Conservation (phyloP, 2,113 vertebrate species). For the Epinephelus lanceolatus region DNA sequence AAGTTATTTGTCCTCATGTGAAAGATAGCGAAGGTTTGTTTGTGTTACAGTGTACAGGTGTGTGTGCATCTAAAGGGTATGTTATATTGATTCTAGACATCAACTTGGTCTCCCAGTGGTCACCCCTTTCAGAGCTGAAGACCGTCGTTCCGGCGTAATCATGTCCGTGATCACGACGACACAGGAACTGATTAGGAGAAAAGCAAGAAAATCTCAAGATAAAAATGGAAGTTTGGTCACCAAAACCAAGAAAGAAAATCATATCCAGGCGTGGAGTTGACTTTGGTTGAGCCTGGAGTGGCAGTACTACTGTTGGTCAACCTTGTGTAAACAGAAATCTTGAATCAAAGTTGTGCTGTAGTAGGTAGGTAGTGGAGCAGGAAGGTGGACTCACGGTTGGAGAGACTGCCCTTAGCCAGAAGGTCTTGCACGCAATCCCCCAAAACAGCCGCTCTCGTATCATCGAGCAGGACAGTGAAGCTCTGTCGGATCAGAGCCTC, state of each 20-base stretch:
- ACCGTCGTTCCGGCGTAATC: background rate
- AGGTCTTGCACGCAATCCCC: slow-evolving; percentile 42
- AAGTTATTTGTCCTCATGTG: background rate
- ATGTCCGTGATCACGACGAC: background rate
- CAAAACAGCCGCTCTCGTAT: background rate
- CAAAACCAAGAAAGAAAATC: slow-evolving; percentile 8
- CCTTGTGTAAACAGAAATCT: slow-evolving; percentile 44
- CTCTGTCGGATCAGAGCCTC: slow-evolving; percentile 23
- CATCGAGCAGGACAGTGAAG: background rate
- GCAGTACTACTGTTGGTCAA: slow-evolving; percentile 52
- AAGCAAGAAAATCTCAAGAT: background rate
- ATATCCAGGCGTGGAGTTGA: slow-evolving; percentile 31
- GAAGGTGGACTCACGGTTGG: slow-evolving; percentile 30
- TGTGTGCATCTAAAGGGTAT: background rate
- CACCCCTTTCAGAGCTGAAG: slow-evolving; percentile 12
- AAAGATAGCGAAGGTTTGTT: background rate
- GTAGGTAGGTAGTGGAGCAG: slow-evolving; percentile 41
- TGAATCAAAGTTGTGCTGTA: slow-evolving; percentile 66
- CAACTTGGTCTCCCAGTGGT: background rate
- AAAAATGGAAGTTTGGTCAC: slow-evolving; percentile 56
- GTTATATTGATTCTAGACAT: slow-evolving; percentile 15
- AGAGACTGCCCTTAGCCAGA: slow-evolving; percentile 22
- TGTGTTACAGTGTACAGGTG: background rate
- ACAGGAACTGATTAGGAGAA: background rate
- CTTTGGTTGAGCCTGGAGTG: slow-evolving; percentile 66